Base-by-base conservation (phyloP, 2,113 vertebrate species). In the Trichomycterus rosablanca region DNA sequence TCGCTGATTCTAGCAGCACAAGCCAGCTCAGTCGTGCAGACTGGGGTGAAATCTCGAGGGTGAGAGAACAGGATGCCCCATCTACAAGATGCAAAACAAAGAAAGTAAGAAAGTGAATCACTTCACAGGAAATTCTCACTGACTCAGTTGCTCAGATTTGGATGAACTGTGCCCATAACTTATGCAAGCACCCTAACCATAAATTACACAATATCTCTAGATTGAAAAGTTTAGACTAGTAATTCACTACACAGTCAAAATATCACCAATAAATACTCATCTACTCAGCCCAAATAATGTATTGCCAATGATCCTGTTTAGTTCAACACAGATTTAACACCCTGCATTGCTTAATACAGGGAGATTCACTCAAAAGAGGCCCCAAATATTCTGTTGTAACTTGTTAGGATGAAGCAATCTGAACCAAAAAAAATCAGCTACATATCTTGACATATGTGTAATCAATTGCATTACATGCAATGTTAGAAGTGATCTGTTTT, bases 51-150 rank as follows among this genome's bases (percentile, higher is more conserved):
- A 79, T 99, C 96, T 46, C 83, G 85, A 0, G 96, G 96, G 77
- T 99, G 96, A 18, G 96, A 99, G 76, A 97, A 99, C 66, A 99
- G 84, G 73, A 99, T 83, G 5, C 94, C 93, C 96, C 96, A 99
- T 58, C 96, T 99, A 72, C 18, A 75, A 71, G n/a, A n/a, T n/a
- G 14, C 30, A 50, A 20, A 49, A 2, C 10, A 1, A n/a, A 12
- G 14, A 26, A 8, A 6, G 4, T 45, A 1, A 7, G 32, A 12
- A 3, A 24, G 18, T 7, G 32, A 19, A 35, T 5, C 3, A 23
- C 26, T n/a, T 8, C 14, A 22, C 11, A 22, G 37, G 45, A 50
- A 58, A 60, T 42, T 61, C 56, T 16, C 42, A 14, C 23, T 24
- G 16, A 28, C 20, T 42, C 26, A 30, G n/a, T n/a, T n/a, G n/a